phyloP scores from a whole-genome alignment of 2,888 invertebrate genomes.

The Diplolepis rosae region DNA sequence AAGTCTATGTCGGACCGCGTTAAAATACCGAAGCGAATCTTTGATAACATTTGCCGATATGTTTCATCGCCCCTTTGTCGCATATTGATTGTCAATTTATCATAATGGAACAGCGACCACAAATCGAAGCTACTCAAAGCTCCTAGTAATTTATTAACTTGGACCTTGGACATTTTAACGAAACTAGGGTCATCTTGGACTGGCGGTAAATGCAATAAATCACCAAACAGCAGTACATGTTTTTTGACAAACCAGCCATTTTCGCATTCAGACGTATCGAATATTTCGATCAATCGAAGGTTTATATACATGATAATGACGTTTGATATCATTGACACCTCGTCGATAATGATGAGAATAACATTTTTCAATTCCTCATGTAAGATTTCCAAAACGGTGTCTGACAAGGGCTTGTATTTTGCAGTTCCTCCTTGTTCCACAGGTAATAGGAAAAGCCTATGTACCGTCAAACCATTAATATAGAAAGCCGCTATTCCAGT shows the following conservation, averaged over 20 bases:
- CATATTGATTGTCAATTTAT: conserved; percentile 60
- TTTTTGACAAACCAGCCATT: conserved; percentile 62
- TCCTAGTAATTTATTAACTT: conserved; percentile 52
- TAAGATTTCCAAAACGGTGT: conserved; percentile 51
- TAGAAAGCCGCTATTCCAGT: conserved; percentile 66
- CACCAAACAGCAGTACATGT: conserved; percentile 59
- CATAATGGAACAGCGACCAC: conserved; percentile 60
- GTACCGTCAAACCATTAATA: conserved; percentile 63
- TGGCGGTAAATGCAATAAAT: conserved; percentile 61
- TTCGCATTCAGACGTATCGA: conserved; percentile 53
- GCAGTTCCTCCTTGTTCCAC: conserved; percentile 59
- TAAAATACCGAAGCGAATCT: conserved; percentile 39
- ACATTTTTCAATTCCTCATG: conserved; percentile 55
- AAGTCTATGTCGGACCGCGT: conserved; percentile 27
- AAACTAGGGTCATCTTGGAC: conserved; percentile 56
- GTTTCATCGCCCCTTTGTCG: conserved; percentile 50
- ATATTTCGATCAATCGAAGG: conserved; percentile 56
- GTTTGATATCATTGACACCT: conserved; percentile 52
- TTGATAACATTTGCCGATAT: conserved; percentile 52
- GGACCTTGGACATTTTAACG: conserved; percentile 44
- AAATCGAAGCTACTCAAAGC: conserved; percentile 50
- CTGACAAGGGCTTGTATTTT: conserved; percentile 57
- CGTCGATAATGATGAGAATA: conserved; percentile 59
- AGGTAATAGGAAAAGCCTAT: conserved; percentile 60
- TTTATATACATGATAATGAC: conserved; percentile 55